Evolutionary conservation across 2,113 vertebrate genomes (phyloP), one percentile per base, ranked within the genome.

Genomic region (Saguinus imperator): DNA sequence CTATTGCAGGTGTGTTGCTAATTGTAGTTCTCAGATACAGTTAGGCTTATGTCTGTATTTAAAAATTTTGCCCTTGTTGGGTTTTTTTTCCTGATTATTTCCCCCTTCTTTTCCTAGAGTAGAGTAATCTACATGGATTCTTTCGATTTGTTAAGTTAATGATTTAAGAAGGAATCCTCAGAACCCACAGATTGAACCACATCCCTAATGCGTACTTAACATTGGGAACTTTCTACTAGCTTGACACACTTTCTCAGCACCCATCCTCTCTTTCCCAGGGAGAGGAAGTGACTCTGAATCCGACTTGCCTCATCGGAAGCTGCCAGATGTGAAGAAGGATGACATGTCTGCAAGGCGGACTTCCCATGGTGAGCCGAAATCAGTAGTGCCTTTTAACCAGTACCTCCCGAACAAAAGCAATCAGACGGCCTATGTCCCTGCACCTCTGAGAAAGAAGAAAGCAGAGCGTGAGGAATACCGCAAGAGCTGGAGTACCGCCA

Each of bases 321-420:
- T 99, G 95, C 99, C 99, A 0, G 99, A 99, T 79, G 98, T 99
- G 92, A 99, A 99, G 83, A 99, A 99, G 97, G 99, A 99, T 87
- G 99, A 99, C 98, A 99, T 99, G 99, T 98, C 99, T 95, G 99
- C 99, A 0, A 98, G 99, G 58, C 98, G 99, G 94, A 99, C 99
- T 10, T 99, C 99, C 23, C 99, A 99, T 0, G 99, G 99, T 55
- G 99, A 99, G 98, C 99, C 98, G 6, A 99, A 99, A 57, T 99
- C 99, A 84, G 98, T 99, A 95, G 98, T 99, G 98, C 99, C 99
- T 98, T 99, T 99, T 97, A 99, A 99, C 98, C 99, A 99, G 98
- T 99, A 99, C 98, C 99, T 99, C 96, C 99, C 99, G 1, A 99
- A 99, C 98, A 99, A 99, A 98, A 99, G 99, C 98, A 99, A 99